Evolutionary conservation across 1,140 invertebrate genomes (phyloP), one percentile per base, ranked within the genome.

Genomic region (Scaptomyza hsui): DNA sequence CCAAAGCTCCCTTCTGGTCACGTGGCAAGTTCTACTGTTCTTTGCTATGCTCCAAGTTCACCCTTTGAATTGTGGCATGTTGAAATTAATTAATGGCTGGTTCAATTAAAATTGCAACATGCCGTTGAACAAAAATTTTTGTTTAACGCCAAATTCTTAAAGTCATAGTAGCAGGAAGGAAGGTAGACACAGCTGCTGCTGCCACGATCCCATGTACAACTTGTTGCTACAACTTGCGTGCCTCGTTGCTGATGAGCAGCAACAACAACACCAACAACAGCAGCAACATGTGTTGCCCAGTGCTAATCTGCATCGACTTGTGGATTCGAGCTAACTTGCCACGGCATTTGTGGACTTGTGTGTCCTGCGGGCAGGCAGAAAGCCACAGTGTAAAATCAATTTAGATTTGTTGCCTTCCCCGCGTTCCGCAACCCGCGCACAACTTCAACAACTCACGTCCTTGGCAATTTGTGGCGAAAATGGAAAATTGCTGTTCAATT

Each of bases 401-500:
- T 86, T 82, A 79, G 62, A 68, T 62, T 72, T 57, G 45, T 45
- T 44, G 55, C 41, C 35, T 9, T 6, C 29, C 41, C 32, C 35
- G 10, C 45, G 4, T 4, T 5, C 3, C 35, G 4, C 19, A 5
- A 19, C 24, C 24, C 24, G 6, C 1, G 39, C 16, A 10, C 16
- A 19, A 32, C 18, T 53, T 4, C 55, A 48, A 60, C 47, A 44
- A 42, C 78, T 78, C 78, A 82, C 83, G 81, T 86, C 78, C 62
- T 81, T 88, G 67, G 78, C 72, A 83, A 75, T 83, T 78, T 83
- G 79, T 79, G 74, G 70, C 74, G 78, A 77, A 80, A 88, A 88
- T 88, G 82, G 82, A 88, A 88, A 88, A 88, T 88, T 88, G 83
- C 61, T 88, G 82, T 88, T 88, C 82, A 82, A 88, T 88, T 88